Evolutionary conservation across 1,140 invertebrate species (phyloP), one percentile per base, ranked within the genome.

Genomic region (Uloborus diversus): DNA sequence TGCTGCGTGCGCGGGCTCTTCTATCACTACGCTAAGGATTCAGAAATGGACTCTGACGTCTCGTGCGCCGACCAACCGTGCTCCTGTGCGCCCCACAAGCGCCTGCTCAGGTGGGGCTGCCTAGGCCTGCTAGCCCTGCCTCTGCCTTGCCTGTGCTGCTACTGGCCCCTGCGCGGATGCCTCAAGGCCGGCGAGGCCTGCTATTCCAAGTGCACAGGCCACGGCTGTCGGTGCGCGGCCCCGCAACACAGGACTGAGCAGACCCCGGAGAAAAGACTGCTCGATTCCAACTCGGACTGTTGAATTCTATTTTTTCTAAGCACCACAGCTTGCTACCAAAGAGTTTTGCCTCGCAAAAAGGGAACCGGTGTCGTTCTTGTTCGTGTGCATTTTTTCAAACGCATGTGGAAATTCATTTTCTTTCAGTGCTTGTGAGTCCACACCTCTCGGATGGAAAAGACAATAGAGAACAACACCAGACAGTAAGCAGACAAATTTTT

Each of bases 1-100:
- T 97, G 95, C 88, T 96, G 94, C 87, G 94, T 95, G 82, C 96
- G 96, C 86, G 94, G 92, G 51, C 85, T 95, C 33, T 96, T 96
- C 86, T 98, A 97, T 87, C 96, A 97, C 86, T 96, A 94, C 87
- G 91, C 91, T 79, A 91, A 92, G 84, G 90, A 91, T 83, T 89
- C 90, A 81, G 90, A 90, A 82, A 88, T 89, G 81, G 92, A 93
- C 83, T 90, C 90, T 79, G 92, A 92, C 79, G 90, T 89, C 64
- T 88, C 89, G 75, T 94, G 92, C 85, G 93, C 93, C 81, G 93
- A 95, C 86, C 92, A 95, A 87, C 94, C 94, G 3, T 96, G 94
- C 86, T 93, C 93, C 62, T 96, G 94, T 87, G 90, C 90, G 33
- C 92, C 93, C 0, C 90, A 91, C 75, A 87, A 90, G 27, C 89